A percentile compares a stretch with the other conserved stretches of the same genome.
Conservation (phyloP, 2,113 vertebrate genomes). For the Periophthalmodon schlosseri region DNA sequence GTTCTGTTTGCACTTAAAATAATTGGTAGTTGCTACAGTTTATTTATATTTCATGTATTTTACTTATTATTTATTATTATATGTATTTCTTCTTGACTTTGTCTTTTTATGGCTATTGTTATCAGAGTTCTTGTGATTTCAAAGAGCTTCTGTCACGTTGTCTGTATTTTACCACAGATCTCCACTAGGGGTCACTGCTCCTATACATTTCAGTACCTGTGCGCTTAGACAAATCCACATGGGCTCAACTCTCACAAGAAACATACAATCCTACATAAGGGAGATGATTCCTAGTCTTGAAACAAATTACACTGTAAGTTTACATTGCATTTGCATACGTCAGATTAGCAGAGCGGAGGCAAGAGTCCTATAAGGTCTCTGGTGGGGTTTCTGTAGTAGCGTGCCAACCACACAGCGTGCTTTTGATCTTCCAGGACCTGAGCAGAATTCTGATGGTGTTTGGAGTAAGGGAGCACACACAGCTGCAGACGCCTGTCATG, state of each 20-base stretch:
- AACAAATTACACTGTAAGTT: constrained; percentile 32
- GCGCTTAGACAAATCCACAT: constrained; percentile 18
- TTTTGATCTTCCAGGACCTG: constrained; percentile 49
- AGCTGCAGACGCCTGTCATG: constrained; percentile 47
- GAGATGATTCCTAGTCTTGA: constrained; percentile 26
- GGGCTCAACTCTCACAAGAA: constrained; percentile 18
- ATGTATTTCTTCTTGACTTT: too few species aligned
- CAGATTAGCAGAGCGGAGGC: neutral
- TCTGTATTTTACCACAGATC: neutral
- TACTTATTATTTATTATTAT: too few species aligned
- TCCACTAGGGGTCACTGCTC: constrained; percentile 73
- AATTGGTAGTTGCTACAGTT: too few species aligned
- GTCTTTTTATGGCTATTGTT: neutral
- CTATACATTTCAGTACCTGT: constrained; percentile 50
- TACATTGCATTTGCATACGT: constrained; percentile 35
- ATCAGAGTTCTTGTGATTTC: neutral
- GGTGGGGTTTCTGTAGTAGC: constrained; percentile 13
- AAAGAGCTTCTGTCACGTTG: neutral
- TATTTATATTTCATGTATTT: too few species aligned
- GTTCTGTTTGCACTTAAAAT: too few species aligned
- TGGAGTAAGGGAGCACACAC: constrained; percentile 33
- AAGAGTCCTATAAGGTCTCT: constrained; percentile 17
- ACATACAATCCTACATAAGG: neutral
- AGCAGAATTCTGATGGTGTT: constrained; percentile 55
- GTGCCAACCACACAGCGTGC: constrained; percentile 28